A percentile compares a stretch with the other conserved stretches of the same genome.
Conservation (phyloP, 2,888 invertebrate genomes). For the Drosophila setosimentum region DNA sequence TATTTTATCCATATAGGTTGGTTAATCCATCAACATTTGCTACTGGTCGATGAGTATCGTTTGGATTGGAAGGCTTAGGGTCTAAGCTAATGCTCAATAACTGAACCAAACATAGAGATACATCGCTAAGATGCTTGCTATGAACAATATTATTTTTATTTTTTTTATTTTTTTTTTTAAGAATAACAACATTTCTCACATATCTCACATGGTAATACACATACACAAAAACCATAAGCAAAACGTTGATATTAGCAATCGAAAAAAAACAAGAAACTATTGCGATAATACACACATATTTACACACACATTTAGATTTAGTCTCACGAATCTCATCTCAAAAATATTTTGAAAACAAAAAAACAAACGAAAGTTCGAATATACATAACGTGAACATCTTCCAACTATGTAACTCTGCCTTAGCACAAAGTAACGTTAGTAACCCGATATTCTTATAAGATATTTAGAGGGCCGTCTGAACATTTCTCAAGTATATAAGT, state of each 20-base stretch:
- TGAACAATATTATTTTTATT: slow-evolving; percentile 27
- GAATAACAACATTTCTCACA: slow-evolving; percentile 56
- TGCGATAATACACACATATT: slow-evolving; percentile 42
- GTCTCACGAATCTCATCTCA: slow-evolving; percentile 33
- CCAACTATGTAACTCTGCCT: slow-evolving; percentile 75
- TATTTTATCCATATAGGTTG: slow-evolving; percentile 86
- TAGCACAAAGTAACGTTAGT: slow-evolving; percentile 70
- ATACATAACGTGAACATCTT: slow-evolving; percentile 62
- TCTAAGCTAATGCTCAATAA: not conserved
- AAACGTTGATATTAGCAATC: slow-evolving; percentile 62
- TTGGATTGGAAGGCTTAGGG: slow-evolving; percentile 84
- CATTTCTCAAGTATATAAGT: slow-evolving; percentile 11
- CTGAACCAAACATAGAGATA: slow-evolving; percentile 39
- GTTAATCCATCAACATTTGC: slow-evolving; percentile 87
- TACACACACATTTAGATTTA: slow-evolving; percentile 58
- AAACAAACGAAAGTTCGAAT: slow-evolving; percentile 8
- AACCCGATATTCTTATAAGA: slow-evolving; percentile 58
- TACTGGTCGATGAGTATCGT: slow-evolving; percentile 88
- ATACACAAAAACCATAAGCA: slow-evolving; percentile 49
- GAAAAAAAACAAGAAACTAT: slow-evolving; percentile 21
- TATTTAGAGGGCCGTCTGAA: slow-evolving; percentile 20
- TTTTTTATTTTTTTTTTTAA: slow-evolving; percentile 27
- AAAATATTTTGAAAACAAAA: slow-evolving; percentile 16
- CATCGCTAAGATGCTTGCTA: slow-evolving; percentile 46
- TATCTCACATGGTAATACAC: slow-evolving; percentile 64